These are phyloP conservation scores for Ageneiosus marmoratus DNA, from an alignment of 2,113 vertebrate species.

Conservation along the genomic window DNA sequence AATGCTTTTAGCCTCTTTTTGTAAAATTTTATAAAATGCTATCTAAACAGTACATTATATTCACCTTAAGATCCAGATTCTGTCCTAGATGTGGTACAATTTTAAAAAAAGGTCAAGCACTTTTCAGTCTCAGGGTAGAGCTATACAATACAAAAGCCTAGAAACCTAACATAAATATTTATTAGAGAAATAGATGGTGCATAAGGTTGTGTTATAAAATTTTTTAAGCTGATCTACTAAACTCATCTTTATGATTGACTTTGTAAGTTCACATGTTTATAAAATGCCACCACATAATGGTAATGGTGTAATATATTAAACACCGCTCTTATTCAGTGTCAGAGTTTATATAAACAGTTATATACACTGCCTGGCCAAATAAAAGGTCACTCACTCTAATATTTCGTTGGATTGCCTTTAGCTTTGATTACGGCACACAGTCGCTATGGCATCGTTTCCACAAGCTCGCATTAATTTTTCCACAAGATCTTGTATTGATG, in stretches of 20 bases:
- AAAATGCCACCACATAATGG: not conserved
- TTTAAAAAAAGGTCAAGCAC: too few species aligned
- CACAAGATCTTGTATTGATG: too few species aligned
- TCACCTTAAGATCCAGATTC: not conserved
- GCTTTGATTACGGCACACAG: too few species aligned
- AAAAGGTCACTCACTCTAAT: too few species aligned
- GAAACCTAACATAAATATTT: not conserved
- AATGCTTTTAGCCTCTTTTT: not conserved
- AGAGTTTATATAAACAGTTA: too few species aligned
- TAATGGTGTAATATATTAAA: not conserved
- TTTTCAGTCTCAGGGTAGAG: not conserved
- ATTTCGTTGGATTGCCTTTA: too few species aligned
- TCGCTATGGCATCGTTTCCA: too few species aligned
- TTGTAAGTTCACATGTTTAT: not conserved
- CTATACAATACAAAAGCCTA: not conserved
- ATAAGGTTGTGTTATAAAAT: not conserved
- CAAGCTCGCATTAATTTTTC: too few species aligned
- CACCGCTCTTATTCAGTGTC: not conserved
- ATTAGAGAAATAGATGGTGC: not conserved
- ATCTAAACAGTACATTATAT: not conserved
- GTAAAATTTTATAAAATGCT: not conserved
- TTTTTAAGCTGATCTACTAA: not conserved
- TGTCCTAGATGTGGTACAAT: not conserved
- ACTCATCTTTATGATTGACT: not conserved
- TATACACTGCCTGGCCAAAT: too few species aligned